Evolutionary conservation across 2,888 invertebrate species (phyloP).

Genomic region (Diaphora mendica): DNA sequence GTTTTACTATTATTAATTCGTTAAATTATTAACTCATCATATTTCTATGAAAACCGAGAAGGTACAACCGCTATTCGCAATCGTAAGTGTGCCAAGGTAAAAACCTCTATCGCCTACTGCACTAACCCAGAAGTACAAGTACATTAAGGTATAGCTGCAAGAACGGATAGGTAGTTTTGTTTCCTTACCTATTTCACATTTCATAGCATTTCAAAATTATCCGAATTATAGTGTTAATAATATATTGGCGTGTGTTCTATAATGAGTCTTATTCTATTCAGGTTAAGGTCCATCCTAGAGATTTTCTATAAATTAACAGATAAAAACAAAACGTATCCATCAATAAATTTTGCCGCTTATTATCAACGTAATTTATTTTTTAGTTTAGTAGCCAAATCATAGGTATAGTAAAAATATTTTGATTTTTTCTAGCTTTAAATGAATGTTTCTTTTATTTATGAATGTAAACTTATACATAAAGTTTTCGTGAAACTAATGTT

Average conservation of each 20-base stretch:
- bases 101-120: slow-evolving; percentile 49
- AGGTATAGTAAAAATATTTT: background rate
- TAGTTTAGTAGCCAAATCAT: too few relatives aligned
- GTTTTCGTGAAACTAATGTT: too few relatives aligned
- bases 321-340: background rate
- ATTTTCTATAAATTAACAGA: background rate
- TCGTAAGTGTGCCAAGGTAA: slow-evolving; percentile 64
- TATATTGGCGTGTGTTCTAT: background rate
- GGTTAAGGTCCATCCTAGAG: background rate
- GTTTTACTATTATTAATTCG: slow-evolving; percentile 27
- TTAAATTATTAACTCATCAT: slow-evolving; percentile 25
- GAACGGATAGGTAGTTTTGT: background rate
- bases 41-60: slow-evolving; percentile 46
- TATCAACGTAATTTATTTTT: background rate
- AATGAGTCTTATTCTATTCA: background rate
- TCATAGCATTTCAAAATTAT: background rate
- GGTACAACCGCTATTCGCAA: slow-evolving; percentile 60
- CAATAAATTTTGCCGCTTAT: background rate
- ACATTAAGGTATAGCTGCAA: slow-evolving; percentile 28
- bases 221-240: background rate
- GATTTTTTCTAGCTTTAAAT: too few relatives aligned
- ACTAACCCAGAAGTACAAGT: slow-evolving; percentile 37
- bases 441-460: background rate
- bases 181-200: background rate
- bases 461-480: too few relatives aligned